Evolutionary conservation across 53 echinoderm and acorn worm species (phyloP).

Genomic region (Hippasteria phrygiana): DNA sequence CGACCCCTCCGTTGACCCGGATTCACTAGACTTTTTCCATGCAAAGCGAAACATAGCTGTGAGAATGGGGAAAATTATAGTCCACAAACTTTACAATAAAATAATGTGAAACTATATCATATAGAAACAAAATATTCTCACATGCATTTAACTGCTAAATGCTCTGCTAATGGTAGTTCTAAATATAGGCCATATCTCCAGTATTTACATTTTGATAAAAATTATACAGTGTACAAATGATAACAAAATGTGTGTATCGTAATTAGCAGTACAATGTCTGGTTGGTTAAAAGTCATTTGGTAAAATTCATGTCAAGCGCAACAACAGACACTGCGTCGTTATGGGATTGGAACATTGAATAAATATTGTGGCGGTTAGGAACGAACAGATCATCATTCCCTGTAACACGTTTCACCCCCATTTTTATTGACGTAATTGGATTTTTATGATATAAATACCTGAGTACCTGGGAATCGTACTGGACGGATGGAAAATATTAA

Average conservation of each 20-base stretch:
- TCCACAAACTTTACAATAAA: too few relatives aligned
- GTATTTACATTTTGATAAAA: conserved; percentile 42
- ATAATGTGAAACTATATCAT: too few relatives aligned
- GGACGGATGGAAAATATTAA: too few relatives aligned
- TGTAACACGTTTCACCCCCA: too few relatives aligned
- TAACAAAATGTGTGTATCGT: neutral
- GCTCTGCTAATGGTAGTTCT: neutral
- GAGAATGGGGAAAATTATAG: too few relatives aligned
- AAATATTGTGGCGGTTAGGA: neutral
- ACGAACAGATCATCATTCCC: neutral
- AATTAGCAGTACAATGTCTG: neutral
- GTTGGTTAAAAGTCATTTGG: neutral
- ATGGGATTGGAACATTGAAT: neutral
- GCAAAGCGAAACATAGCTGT: too few relatives aligned
- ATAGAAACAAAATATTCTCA: neutral
- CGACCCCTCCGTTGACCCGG: too few relatives aligned
- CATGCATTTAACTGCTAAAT: neutral
- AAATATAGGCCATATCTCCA: neutral
- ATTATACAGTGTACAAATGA: neutral
- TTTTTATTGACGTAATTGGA: too few relatives aligned
- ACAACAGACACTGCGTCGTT: neutral
- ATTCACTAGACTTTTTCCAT: too few relatives aligned
- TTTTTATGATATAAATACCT: too few relatives aligned
- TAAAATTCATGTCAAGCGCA: neutral
- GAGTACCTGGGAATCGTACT: too few relatives aligned